Conservation (phyloP, 2,113 vertebrate genomes). For the Rhinolophus sinicus region DNA sequence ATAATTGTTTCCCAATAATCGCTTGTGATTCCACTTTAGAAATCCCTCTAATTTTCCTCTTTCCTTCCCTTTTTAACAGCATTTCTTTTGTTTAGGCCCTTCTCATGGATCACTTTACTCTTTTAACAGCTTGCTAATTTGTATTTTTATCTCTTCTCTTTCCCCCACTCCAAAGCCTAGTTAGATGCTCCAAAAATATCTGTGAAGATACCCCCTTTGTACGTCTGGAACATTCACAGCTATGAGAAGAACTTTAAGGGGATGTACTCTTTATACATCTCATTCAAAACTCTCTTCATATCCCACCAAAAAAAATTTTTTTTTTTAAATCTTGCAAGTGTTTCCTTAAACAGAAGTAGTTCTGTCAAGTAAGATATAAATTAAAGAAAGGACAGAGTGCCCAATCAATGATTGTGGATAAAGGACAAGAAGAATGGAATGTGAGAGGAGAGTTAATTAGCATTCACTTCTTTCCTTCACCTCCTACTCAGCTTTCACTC, state of each 20-base stretch:
- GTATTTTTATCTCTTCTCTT: background rate
- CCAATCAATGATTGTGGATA: background rate
- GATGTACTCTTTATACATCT: background rate
- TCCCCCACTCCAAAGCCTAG: background rate
- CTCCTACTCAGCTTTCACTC: background rate
- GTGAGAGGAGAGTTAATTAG: background rate
- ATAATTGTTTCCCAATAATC: background rate
- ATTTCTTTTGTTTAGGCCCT: background rate
- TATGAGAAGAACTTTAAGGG: background rate
- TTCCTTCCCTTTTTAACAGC: background rate
- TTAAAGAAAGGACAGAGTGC: background rate
- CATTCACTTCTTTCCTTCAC: background rate
- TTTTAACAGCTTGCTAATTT: constrained; percentile 6
- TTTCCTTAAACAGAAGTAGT: background rate
- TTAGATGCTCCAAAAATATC: background rate
- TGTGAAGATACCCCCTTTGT: background rate
- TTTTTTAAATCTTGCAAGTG: background rate
- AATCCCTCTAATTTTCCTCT: background rate
- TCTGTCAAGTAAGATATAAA: background rate
- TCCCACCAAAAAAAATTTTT: background rate
- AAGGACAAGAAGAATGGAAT: background rate
- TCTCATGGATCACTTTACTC: background rate
- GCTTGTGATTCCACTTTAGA: background rate
- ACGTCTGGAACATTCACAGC: background rate
- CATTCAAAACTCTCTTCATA: background rate